Conservation (phyloP, 2,113 vertebrate genomes). For the Corydoras sp. region DNA sequence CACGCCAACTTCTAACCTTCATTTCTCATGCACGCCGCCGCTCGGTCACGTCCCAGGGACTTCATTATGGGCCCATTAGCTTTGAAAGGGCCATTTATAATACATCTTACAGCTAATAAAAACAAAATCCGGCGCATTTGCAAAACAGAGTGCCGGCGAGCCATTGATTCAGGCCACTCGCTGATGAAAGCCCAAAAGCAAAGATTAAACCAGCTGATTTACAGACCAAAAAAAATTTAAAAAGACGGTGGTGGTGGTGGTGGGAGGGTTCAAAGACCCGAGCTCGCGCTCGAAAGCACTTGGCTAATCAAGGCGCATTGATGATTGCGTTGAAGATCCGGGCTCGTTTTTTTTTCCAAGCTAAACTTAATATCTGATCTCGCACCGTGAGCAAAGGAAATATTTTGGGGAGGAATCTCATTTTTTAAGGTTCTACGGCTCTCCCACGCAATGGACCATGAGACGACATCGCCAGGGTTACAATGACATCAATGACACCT, state of each 20-base stretch:
- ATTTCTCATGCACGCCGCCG: constrained; percentile 56
- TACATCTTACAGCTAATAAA: constrained; percentile 71
- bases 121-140: constrained; percentile 60
- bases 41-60: constrained; percentile 58
- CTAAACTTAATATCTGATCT: not conserved
- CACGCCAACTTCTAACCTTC: constrained; percentile 65
- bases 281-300: constrained; percentile 19
- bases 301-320: constrained; percentile 24
- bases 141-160: constrained; percentile 36
- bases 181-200: constrained; percentile 54
- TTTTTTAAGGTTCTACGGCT: too few species aligned
- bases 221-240: constrained; percentile 22
- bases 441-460: too few species aligned
- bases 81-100: constrained; percentile 73
- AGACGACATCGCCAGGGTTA: too few species aligned
- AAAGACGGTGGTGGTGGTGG: not conserved
- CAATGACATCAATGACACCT: too few species aligned
- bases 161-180: constrained; percentile 30
- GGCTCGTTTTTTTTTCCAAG: not conserved
- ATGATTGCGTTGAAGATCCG: constrained; percentile 38
- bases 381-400: not conserved
- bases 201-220: constrained; percentile 58
- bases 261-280: constrained; percentile 36
- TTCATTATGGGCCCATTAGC: constrained; percentile 69
- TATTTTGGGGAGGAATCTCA: too few species aligned